A percentile compares a stretch with the other conserved stretches of the same genome.
These are phyloP conservation scores for Mylabris sibirica DNA, from an alignment of 2,888 invertebrate species.

Conservation along the genomic window DNA sequence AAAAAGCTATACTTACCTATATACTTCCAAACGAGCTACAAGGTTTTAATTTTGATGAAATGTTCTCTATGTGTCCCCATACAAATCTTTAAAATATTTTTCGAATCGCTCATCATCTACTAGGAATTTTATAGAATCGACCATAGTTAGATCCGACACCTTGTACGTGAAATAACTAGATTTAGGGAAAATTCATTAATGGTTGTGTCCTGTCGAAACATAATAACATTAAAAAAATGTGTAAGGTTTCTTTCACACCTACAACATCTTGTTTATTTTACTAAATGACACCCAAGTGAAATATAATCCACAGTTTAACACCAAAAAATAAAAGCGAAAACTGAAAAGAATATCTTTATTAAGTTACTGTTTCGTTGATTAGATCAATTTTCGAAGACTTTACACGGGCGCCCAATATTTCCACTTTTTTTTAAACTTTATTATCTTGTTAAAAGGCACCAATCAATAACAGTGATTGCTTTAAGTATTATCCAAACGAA, in stretches of 20 bases:
- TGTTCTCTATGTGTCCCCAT: too few relatives aligned
- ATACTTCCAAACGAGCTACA: too few relatives aligned
- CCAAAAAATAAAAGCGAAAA: background rate
- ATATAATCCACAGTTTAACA: constrained; percentile 15
- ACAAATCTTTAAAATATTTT: too few relatives aligned
- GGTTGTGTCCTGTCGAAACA: constrained; percentile 20
- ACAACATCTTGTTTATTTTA: constrained; percentile 33
- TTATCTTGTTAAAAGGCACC: too few relatives aligned
- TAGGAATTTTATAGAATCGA: too few relatives aligned
- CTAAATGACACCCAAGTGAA: constrained; percentile 36
- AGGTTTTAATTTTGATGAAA: too few relatives aligned
- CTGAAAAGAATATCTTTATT: background rate
- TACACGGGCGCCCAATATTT: background rate
- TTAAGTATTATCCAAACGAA: too few relatives aligned
- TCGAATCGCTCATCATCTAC: too few relatives aligned
- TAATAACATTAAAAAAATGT: constrained; percentile 15
- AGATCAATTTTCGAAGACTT: background rate
- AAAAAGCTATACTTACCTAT: too few relatives aligned
- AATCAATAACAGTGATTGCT: too few relatives aligned
- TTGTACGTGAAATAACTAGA: background rate
- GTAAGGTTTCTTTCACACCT: constrained; percentile 38
- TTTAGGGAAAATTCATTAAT: constrained; percentile 18
- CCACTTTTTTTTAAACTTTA: background rate
- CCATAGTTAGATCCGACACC: too few relatives aligned
- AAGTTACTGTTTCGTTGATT: background rate